phyloP scores from a whole-genome alignment of 1,140 invertebrate genomes.

The Cecropterus lyciades region DNA sequence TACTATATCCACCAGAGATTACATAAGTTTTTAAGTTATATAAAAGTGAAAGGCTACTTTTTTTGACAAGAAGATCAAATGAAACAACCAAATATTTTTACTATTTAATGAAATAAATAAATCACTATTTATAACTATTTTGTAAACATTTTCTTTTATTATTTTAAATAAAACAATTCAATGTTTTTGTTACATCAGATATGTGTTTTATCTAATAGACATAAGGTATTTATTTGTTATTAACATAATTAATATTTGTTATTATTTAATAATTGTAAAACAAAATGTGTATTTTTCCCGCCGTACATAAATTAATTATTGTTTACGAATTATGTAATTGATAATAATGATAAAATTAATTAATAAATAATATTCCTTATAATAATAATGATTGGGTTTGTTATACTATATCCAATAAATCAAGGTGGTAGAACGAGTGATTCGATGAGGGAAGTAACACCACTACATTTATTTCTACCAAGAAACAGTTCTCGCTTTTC shows the following conservation, averaged over 20 bases:
- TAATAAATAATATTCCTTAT: constrained; percentile 13
- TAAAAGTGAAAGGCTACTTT: no score
- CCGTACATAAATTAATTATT: no score
- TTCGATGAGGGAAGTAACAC: no score
- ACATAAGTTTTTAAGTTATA: no score
- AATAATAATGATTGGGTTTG: neutral
- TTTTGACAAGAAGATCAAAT: no score
- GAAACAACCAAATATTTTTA: constrained; percentile 8
- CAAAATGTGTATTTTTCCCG: neutral
- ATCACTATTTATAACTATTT: constrained; percentile 2
- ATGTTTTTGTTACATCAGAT: neutral
- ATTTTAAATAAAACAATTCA: constrained; percentile 2
- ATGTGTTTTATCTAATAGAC: constrained; percentile 1
- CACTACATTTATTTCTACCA: no score
- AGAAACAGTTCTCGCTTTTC: no score
- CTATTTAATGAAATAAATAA: constrained; percentile 22
- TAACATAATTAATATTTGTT: neutral
- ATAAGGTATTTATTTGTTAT: neutral
- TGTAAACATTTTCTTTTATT: constrained; percentile 7
- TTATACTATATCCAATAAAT: constrained; percentile 1
- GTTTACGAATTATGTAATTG: neutral
- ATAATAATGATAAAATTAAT: neutral
- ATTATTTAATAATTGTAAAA: neutral
- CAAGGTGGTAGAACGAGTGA: no score
- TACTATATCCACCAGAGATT: no score